Evolutionary conservation across 2,888 invertebrate species (phyloP).

Genomic region (Deroplatys truncata): DNA sequence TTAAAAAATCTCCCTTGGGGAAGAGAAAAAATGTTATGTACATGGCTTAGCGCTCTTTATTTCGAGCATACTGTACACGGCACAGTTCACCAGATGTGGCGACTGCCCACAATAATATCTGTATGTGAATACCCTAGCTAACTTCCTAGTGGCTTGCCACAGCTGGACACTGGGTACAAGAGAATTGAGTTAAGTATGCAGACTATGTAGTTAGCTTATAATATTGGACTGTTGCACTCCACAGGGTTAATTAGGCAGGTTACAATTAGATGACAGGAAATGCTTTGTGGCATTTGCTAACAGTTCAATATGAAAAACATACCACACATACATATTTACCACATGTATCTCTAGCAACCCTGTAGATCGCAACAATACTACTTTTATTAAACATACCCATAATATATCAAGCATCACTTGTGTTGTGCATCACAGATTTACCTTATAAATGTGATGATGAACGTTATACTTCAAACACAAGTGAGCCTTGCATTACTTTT

Average conservation of each 20-base stretch:
- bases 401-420: neutral
- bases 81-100: conserved; percentile 4
- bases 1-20: conserved; percentile 23
- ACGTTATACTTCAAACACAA: neutral
- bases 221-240: neutral
- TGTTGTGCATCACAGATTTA: neutral
- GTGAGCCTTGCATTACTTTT: neutral
- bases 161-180: conserved; percentile 26
- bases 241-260: neutral
- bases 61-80: conserved; percentile 24
- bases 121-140: conserved; percentile 27
- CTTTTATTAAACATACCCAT: neutral
- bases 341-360: neutral
- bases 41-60: conserved; percentile 25
- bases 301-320: conserved; percentile 7
- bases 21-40: conserved; percentile 25
- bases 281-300: neutral
- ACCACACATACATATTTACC: neutral
- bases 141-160: conserved; percentile 25
- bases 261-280: neutral
- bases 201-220: conserved; percentile 7
- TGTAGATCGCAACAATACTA: neutral
- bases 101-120: conserved; percentile 22
- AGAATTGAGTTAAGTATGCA: conserved; percentile 20
- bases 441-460: neutral